Base-by-base conservation (phyloP, 2,888 invertebrate genomes). In the Agrotis exclamationis region DNA sequence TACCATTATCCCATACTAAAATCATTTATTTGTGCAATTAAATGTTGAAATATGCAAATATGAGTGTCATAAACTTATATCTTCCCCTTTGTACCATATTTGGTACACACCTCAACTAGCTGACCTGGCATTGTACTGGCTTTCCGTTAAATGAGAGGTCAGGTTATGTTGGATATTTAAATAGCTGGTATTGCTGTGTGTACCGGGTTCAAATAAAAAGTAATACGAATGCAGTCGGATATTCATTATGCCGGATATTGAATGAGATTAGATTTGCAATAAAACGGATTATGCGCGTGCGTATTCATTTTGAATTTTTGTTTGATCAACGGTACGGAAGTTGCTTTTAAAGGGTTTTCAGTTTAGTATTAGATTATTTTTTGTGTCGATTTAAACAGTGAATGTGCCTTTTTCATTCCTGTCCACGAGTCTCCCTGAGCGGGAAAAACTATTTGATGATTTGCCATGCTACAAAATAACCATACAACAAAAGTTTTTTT, bases 31-130 rank as follows among this genome's bases (percentile, higher is more conserved):
- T 56, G 57, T 54, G 53, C 66, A 76, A 74, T 83, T 82, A 76
- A 81, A 76, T 70, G 24, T 53, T 60, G 63, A 70, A 79, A 81
- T 82, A 84, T 84, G 76, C 74, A 74, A 84, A 84, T 39, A 39
- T 60, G 64, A 67, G 48, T 22, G 9, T 33, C 76, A 82, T 81
- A 82, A 79, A 81, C 54, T 69, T 74, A 60, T 54, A 56, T 63
- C 14, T 56, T 22, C 45, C 50, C 56, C 59, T 82, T 68, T 59
- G 67, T 65, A 58, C 51, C 2, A 64, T 44, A 63, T 79, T 73
- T 67, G 58, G 63, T 47, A 28, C 50, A 33, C 54, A 63, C 11
- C 39, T 33, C 11, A 6, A 39, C 13, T 33, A 54, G 13, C 22
- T 66, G 20, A 18, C n/a, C 20, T 20, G 4, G 28, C 13, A 16